A percentile compares a stretch with the other conserved stretches of the same genome.
Conservation (phyloP, 2,888 invertebrate species). For the Helleia helle region DNA sequence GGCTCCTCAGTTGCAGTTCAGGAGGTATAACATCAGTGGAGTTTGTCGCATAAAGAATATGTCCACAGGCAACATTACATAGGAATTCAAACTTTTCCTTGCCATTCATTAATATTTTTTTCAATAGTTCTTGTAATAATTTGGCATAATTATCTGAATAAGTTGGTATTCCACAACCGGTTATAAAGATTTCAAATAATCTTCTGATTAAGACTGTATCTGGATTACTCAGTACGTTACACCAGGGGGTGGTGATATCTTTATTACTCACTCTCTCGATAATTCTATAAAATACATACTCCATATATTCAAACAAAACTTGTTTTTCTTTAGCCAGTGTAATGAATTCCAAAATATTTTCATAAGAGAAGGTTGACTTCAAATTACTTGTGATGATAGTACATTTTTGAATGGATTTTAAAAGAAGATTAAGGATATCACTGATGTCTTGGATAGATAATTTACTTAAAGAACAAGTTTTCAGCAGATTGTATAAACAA, state of each 20-base stretch:
- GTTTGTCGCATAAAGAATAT: conserved; percentile 53
- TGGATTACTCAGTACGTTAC: conserved; percentile 51
- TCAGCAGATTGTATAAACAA: conserved; percentile 55
- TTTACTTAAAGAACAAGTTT: conserved; percentile 51
- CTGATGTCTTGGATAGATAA: conserved; percentile 44
- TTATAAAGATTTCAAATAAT: conserved; percentile 62
- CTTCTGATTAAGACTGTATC: conserved; percentile 49
- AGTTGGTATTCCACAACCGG: conserved; percentile 54
- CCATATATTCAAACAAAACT: conserved; percentile 72
- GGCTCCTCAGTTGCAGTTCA: conserved; percentile 65
- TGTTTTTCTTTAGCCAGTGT: conserved; percentile 47
- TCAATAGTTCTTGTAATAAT: conserved; percentile 56
- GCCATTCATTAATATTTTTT: conserved; percentile 48
- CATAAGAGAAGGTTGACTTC: conserved; percentile 34
- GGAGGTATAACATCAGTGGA: conserved; percentile 58
- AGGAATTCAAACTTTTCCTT: conserved; percentile 71
- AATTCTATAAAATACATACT: conserved; percentile 66
- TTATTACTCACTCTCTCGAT: conserved; percentile 57
- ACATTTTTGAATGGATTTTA: conserved; percentile 49
- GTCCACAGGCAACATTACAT: conserved; percentile 70
- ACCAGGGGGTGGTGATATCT: conserved; percentile 49
- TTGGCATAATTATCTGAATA: conserved; percentile 47
- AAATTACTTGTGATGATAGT: conserved; percentile 41
- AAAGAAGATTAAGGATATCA: conserved; percentile 50
- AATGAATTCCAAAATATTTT: conserved; percentile 43